Conservation (phyloP, 1,140 invertebrate species). For the Yoshiicerus persimilis region DNA sequence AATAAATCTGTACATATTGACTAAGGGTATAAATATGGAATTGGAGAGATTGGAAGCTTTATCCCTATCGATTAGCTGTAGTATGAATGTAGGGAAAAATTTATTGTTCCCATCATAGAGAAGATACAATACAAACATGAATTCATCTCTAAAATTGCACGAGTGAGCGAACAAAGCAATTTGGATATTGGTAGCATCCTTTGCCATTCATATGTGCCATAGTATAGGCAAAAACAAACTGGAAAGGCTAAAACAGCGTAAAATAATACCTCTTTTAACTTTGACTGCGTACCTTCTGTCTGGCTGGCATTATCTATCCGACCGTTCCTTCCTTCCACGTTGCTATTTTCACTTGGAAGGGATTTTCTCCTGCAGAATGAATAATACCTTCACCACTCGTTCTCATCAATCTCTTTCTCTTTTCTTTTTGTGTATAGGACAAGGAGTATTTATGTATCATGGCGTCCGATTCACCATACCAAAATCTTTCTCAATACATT, state of each 20-base stretch:
- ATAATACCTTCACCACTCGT: neutral
- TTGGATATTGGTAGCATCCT: neutral
- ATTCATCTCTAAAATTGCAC: neutral
- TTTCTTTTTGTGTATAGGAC: constrained; percentile 67
- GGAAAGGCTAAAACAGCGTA: neutral
- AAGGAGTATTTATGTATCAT: constrained; percentile 92
- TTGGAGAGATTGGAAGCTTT: neutral
- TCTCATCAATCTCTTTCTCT: constrained; percentile 23
- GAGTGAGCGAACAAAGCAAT: neutral
- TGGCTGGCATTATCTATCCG: neutral
- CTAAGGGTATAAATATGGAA: neutral
- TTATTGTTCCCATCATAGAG: neutral
- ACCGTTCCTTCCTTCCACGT: neutral
- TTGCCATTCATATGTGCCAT: neutral
- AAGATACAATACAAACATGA: neutral
- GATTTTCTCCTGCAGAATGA: neutral
- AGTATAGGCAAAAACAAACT: neutral
- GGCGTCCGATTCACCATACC: constrained; percentile 87
- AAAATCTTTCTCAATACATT: constrained; percentile 91
- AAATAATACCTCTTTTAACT: neutral
- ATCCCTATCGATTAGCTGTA: neutral
- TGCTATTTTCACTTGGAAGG: neutral
- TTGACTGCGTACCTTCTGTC: neutral
- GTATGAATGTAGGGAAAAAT: neutral
- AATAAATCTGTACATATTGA: neutral